Percentiles rank a stretch among this genome's conserved stretches.
phyloP scores from a whole-genome alignment of 2,797 vertebrate genomes.

The Lycodopsis pacificus region DNA sequence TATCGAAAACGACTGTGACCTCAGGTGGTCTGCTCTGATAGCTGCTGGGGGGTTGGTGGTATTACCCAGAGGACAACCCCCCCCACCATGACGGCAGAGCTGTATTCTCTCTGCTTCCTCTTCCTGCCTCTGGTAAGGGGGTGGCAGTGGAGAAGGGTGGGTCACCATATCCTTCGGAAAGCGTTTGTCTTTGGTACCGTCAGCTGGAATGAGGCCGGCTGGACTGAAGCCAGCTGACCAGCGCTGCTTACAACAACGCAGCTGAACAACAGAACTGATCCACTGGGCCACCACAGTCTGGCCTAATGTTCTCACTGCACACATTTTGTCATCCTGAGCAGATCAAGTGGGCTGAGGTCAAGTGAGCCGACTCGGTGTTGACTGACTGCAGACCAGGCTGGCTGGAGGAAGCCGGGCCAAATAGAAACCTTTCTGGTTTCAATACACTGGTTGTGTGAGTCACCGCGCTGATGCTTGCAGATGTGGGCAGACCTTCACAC shows the following conservation, averaged over 20 bases:
- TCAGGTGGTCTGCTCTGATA: background rate
- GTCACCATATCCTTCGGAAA: conserved; percentile 66
- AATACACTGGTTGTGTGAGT: background rate
- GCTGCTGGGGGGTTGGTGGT: conserved; percentile 16
- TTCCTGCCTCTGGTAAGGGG: conserved; percentile 61
- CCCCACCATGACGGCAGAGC: conserved; percentile 60
- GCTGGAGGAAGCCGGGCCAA: background rate
- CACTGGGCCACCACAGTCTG: conserved; percentile 2
- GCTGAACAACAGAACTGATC: conserved; percentile 57
- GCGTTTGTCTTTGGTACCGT: conserved; percentile 58
- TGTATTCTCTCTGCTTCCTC: conserved; percentile 73
- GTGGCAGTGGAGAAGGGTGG: conserved; percentile 14
- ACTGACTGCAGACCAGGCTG: background rate
- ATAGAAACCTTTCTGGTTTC: background rate
- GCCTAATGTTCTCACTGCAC: conserved; percentile 23
- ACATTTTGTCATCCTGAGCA: conserved; percentile 12
- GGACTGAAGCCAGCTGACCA: conserved; percentile 52
- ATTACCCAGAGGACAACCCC: conserved; percentile 18
- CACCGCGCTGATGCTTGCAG: background rate
- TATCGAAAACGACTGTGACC: background rate
- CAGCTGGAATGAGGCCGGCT: conserved; percentile 62
- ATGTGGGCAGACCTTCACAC: background rate
- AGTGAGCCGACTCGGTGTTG: background rate
- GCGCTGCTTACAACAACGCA: conserved; percentile 39
- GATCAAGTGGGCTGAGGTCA: conserved; percentile 17